Conservation (phyloP, 2,797 vertebrate genomes). For the Dipus sagitta region DNA sequence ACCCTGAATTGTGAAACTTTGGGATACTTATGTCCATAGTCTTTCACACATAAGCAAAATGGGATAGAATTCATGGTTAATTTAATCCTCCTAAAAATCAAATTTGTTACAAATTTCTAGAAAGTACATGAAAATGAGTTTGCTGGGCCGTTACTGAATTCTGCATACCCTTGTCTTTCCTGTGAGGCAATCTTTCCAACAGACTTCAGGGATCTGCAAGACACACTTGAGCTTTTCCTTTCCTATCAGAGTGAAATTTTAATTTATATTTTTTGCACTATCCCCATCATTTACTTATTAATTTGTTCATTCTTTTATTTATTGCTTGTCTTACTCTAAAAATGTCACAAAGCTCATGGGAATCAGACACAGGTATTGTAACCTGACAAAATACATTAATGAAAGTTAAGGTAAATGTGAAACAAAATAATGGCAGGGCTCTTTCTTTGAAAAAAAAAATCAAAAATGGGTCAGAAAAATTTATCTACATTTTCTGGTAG, state of each 20-base stretch:
- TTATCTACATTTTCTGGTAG: not conserved
- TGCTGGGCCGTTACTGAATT: not conserved
- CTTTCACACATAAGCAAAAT: not conserved
- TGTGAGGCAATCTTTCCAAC: conserved; percentile 20
- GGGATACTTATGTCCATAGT: not conserved
- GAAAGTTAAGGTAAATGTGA: not conserved
- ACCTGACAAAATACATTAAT: conserved; percentile 5
- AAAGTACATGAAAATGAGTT: not conserved
- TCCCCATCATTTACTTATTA: conserved; percentile 37
- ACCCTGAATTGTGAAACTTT: not conserved
- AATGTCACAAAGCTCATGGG: conserved; percentile 52
- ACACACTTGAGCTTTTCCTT: conserved; percentile 56
- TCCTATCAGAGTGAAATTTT: conserved; percentile 40
- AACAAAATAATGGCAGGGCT: not conserved
- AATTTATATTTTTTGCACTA: conserved; percentile 46
- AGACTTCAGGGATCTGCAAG: not conserved
- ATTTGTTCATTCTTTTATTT: conserved; percentile 67
- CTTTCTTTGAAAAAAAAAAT: not conserved
- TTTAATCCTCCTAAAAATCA: not conserved
- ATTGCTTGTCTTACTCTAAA: conserved; percentile 55
- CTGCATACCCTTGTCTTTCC: not conserved
- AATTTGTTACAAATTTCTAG: not conserved
- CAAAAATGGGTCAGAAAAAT: not conserved
- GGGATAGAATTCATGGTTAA: not conserved
- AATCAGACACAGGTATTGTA: conserved; percentile 20